Percentiles rank a stretch among this genome's conserved stretches.
Conservation (phyloP, 2,797 vertebrate species). For the Neoniphon sammara region DNA sequence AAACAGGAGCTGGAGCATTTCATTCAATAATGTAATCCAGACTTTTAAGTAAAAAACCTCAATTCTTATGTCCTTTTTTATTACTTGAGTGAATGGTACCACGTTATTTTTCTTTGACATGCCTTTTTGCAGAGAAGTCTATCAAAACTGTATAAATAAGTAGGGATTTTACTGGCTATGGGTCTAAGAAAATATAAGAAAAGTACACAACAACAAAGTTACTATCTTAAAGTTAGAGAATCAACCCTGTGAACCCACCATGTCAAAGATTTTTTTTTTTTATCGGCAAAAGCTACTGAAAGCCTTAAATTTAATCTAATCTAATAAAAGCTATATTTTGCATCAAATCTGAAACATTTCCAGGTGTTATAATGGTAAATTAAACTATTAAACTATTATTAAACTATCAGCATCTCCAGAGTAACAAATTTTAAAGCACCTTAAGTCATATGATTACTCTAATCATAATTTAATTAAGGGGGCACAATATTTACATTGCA, state of each 20-base stretch:
- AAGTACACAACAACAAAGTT: constrained; percentile 31
- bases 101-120: constrained; percentile 70
- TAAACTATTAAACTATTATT: no score
- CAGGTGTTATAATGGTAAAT: background rate
- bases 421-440: constrained; percentile 34
- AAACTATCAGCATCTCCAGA: background rate
- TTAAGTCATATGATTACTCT: constrained; percentile 30
- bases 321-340: background rate
- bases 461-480: constrained; percentile 47
- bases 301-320: constrained; percentile 5
- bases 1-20: constrained; percentile 83
- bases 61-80: constrained; percentile 80
- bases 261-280: background rate
- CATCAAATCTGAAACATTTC: constrained; percentile 18
- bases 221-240: constrained; percentile 16
- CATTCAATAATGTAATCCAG: constrained; percentile 86
- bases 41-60: constrained; percentile 84
- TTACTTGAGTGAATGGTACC: constrained; percentile 73
- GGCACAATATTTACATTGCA: constrained; percentile 30
- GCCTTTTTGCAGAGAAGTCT: constrained; percentile 61
- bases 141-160: constrained; percentile 61
- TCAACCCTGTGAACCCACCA: background rate
- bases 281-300: constrained; percentile 12
- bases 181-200: constrained; percentile 65
- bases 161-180: constrained; percentile 52